Conservation (phyloP, 2,888 invertebrate genomes). For the Tipula confusa region DNA sequence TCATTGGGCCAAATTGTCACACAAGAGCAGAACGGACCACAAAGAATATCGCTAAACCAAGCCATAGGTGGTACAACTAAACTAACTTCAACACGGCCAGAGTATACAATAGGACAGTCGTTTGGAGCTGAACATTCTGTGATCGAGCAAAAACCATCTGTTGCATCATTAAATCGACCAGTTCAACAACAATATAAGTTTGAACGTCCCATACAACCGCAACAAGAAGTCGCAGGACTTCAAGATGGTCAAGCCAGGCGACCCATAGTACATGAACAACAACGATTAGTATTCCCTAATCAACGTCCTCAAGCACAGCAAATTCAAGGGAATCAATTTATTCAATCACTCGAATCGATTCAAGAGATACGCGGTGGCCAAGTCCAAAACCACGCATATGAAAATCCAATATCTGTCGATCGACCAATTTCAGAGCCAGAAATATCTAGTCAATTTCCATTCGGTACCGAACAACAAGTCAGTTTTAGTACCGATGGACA, state of each 20-base stretch:
- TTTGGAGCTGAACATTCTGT: background rate
- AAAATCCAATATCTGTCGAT: background rate
- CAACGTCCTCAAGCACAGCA: background rate
- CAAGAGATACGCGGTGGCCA: background rate
- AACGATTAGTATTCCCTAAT: background rate
- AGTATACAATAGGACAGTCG: background rate
- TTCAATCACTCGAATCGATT: background rate
- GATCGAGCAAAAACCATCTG: background rate
- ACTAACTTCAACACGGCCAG: background rate
- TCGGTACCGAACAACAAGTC: background rate
- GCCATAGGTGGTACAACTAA: background rate
- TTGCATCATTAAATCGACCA: too few relatives aligned
- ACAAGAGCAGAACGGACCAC: background rate
- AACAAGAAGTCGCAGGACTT: background rate
- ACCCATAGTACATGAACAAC: background rate
- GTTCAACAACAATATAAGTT: background rate
- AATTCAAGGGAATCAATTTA: too few relatives aligned
- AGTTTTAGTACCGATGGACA: background rate
- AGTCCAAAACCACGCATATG: background rate
- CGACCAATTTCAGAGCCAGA: background rate
- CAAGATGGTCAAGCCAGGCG: background rate
- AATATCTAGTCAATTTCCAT: background rate
- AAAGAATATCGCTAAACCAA: background rate
- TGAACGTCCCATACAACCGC: background rate
- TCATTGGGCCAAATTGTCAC: background rate